These are phyloP conservation scores for Megalonaias nervosa DNA, from an alignment of 1,140 invertebrate species.

Conservation along the genomic window DNA sequence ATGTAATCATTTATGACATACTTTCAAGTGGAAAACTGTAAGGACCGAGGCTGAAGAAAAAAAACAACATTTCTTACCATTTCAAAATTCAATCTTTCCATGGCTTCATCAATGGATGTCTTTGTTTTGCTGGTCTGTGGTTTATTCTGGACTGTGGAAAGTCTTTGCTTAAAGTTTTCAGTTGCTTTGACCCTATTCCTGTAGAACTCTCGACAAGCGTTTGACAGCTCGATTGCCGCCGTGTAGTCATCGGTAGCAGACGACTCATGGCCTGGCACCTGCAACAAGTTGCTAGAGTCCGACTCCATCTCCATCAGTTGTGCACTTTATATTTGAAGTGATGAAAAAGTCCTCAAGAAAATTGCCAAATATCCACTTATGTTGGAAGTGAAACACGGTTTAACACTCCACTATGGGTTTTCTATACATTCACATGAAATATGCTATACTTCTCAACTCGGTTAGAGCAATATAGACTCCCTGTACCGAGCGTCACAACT, in stretches of 20 bases:
- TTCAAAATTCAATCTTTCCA: slow-evolving; percentile 52
- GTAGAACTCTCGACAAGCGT: slow-evolving; percentile 59
- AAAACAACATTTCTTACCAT: slow-evolving; percentile 45
- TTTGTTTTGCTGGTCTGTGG: not conserved
- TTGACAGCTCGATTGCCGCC: slow-evolving; percentile 59
- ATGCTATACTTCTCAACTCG: no score
- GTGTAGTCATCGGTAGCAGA: slow-evolving; percentile 50
- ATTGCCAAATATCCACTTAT: no score
- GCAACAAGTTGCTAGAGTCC: no score
- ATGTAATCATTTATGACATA: not conserved
- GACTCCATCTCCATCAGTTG: no score
- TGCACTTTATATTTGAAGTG: no score
- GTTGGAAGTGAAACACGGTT: no score
- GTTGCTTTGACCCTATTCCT: slow-evolving; percentile 52
- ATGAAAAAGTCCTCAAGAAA: no score
- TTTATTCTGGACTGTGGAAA: slow-evolving; percentile 33
- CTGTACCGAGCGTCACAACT: no score
- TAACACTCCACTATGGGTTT: no score
- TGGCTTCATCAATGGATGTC: slow-evolving; percentile 47
- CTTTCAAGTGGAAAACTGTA: not conserved
- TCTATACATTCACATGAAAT: no score
- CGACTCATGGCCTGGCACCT: not conserved
- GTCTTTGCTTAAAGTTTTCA: slow-evolving; percentile 34
- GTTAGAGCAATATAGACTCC: no score
- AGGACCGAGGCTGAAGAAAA: not conserved